Evolutionary conservation across 2,113 vertebrate species (phyloP).

Genomic region (Eolophus roseicapilla): DNA sequence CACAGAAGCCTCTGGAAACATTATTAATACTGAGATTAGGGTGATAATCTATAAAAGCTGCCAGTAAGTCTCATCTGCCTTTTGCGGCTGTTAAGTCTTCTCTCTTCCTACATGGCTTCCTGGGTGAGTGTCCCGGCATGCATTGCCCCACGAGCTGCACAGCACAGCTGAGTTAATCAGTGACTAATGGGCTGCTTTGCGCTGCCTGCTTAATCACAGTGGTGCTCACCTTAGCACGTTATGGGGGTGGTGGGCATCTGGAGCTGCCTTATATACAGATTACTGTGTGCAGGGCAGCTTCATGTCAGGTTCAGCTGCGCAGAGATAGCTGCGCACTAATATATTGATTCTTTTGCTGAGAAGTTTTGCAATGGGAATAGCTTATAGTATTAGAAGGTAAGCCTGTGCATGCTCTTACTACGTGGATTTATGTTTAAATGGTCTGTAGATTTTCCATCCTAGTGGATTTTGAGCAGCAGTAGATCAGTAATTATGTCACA

Average conservation of each 20-base stretch:
- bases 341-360: not conserved
- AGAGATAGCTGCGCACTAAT: not conserved
- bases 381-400: slow-evolving; percentile 81
- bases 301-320: not conserved
- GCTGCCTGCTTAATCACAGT: not conserved
- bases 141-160: fast-evolving
- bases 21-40: not conserved
- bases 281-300: not conserved
- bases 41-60: not conserved
- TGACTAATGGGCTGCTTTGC: not conserved
- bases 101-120: not conserved
- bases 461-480: not conserved
- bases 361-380: slow-evolving; percentile 72
- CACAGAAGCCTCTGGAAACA: not conserved
- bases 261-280: not conserved
- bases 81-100: not conserved
- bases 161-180: not conserved
- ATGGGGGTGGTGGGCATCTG: not conserved
- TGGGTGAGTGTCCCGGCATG: fast-evolving
- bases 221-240: not conserved
- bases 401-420: slow-evolving; percentile 29
- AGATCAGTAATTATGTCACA: not conserved
- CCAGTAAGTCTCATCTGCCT: not conserved
- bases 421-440: not conserved
- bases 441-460: not conserved